Conservation (phyloP, 2,797 vertebrate genomes). For the Nasua narica region DNA sequence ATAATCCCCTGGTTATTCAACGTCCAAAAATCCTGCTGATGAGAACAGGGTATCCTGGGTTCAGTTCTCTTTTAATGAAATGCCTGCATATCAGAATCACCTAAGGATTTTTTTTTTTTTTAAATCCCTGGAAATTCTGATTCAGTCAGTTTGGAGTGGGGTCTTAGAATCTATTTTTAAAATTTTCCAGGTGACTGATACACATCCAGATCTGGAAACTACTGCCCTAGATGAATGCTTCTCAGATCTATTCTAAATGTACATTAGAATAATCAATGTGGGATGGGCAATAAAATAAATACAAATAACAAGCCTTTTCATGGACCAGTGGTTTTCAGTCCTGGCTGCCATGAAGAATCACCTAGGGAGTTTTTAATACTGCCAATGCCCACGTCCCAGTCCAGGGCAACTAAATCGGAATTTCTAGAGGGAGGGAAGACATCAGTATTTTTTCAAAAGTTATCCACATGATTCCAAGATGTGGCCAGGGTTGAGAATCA, state of each 20-base stretch:
- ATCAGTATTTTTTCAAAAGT: not conserved
- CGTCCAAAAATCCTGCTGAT: not conserved
- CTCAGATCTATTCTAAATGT: not conserved
- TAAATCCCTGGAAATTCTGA: not conserved
- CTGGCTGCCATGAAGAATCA: not conserved
- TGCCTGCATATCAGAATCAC: not conserved
- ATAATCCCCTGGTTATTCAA: not conserved
- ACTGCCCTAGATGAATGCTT: not conserved
- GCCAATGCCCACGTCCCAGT: not conserved
- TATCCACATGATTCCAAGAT: not conserved
- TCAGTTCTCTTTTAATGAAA: not conserved
- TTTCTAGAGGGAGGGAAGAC: not conserved
- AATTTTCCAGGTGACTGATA: not conserved
- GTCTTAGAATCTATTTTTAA: not conserved
- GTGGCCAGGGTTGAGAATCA: not conserved
- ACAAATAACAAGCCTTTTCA: not conserved
- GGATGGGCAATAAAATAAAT: not conserved
- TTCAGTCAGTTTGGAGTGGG: not conserved
- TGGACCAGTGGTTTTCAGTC: not conserved
- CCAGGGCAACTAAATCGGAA: not conserved
- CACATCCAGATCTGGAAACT: not conserved
- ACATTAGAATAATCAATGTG: not conserved
- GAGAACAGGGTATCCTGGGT: not conserved
- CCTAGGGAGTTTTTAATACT: not conserved
- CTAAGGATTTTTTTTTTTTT: not conserved